phyloP scores from a whole-genome alignment of 2,113 vertebrate species.

The Ahaetulla prasina region DNA sequence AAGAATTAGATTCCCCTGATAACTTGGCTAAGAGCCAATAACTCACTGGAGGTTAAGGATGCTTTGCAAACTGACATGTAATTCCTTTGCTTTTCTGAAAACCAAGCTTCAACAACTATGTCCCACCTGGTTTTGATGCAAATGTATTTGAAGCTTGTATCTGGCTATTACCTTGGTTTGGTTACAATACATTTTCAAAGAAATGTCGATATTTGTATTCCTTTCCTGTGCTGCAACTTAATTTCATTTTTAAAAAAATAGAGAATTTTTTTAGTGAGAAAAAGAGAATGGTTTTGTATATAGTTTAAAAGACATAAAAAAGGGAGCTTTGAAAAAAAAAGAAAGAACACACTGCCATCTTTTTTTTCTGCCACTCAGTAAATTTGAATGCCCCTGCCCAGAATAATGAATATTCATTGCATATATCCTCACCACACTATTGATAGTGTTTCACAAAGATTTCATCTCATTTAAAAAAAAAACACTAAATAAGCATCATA shows the following conservation, averaged over 20 bases:
- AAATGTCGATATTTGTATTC: conserved; percentile 36
- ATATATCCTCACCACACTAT: not conserved
- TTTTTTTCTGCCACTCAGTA: not conserved
- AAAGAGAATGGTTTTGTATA: not conserved
- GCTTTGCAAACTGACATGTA: conserved; percentile 72
- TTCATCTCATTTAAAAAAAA: conserved; percentile 13
- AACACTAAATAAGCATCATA: conserved; percentile 5
- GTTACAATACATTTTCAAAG: conserved; percentile 41
- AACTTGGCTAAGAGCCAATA: conserved; percentile 81
- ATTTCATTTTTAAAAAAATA: conserved; percentile 32
- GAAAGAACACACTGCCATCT: not conserved
- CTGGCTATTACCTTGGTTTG: conserved; percentile 58
- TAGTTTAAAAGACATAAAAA: conserved; percentile 25
- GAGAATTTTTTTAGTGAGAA: conserved; percentile 14
- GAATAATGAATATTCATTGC: conserved; percentile 25
- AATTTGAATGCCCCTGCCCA: not conserved
- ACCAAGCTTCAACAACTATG: conserved; percentile 55
- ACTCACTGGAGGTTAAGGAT: conserved; percentile 86
- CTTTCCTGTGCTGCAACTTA: conserved; percentile 40
- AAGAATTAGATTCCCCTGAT: conserved; percentile 80
- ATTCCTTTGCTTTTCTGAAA: conserved; percentile 71
- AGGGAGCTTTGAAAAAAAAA: not conserved
- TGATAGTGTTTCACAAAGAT: conserved; percentile 13
- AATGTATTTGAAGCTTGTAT: conserved; percentile 60
- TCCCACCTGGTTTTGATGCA: conserved; percentile 66